Conservation (phyloP, 2,888 invertebrate species). For the Halictus quadricinctus region DNA sequence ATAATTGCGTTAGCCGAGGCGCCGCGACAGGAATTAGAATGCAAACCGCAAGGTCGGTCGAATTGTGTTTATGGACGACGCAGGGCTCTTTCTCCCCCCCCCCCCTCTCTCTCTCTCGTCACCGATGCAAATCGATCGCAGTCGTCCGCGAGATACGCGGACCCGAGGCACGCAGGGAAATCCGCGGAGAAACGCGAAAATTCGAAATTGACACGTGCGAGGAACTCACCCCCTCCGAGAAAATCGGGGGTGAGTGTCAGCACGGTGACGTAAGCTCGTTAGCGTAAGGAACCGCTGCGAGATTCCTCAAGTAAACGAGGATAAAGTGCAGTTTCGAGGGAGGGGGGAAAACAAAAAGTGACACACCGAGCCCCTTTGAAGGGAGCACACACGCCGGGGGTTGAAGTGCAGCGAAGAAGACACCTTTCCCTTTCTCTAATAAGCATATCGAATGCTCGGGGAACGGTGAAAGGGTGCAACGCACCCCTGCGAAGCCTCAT, state of each 20-base stretch:
- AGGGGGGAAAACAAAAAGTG: conserved; percentile 4
- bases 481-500: conserved; percentile 21
- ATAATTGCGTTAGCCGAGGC: conserved; percentile 66
- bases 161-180: not conserved
- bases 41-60: conserved; percentile 69
- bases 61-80: conserved; percentile 65
- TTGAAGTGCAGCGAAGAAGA: conserved; percentile 30
- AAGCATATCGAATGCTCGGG: conserved; percentile 38
- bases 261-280: not conserved
- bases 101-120: not conserved
- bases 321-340: not conserved
- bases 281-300: not conserved
- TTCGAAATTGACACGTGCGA: not conserved
- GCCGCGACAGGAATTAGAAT: conserved; percentile 67
- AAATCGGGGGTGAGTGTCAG: not conserved
- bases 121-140: conserved; percentile 55
- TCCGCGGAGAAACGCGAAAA: not conserved
- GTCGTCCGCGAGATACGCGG: conserved; percentile 42
- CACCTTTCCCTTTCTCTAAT: conserved; percentile 29
- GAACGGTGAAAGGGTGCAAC: conserved; percentile 32
- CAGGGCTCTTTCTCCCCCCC: not conserved
- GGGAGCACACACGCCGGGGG: not conserved
- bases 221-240: not conserved
- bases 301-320: conserved; percentile 2
- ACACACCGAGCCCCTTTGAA: conserved; percentile 12